These are phyloP conservation scores for Dynastes grantii DNA, from an alignment of 2,888 invertebrate genomes.

Conservation along the genomic window DNA sequence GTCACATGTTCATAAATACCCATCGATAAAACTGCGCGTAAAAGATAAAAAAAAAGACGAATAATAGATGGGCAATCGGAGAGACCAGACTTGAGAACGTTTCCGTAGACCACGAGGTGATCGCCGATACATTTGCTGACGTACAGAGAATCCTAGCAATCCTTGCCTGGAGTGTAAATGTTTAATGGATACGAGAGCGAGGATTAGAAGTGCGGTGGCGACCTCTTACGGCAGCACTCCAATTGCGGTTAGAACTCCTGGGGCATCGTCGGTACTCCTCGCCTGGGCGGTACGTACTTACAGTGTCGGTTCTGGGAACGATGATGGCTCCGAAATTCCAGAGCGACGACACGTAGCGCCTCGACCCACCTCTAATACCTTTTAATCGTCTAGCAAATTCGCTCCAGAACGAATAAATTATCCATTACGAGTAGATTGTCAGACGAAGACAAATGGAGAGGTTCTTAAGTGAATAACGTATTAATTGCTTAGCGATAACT, in stretches of 20 bases:
- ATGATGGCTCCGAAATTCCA: slow-evolving; percentile 7
- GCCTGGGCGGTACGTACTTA: slow-evolving; percentile 36
- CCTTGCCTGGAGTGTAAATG: slow-evolving; percentile 69
- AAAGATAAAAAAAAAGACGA: not conserved
- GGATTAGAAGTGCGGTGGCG: slow-evolving; percentile 66
- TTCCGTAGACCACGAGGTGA: slow-evolving; percentile 52
- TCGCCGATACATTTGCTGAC: slow-evolving; percentile 47
- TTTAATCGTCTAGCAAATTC: slow-evolving; percentile 44
- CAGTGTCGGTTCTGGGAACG: not conserved
- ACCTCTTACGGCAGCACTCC: slow-evolving; percentile 65
- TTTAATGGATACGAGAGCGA: slow-evolving; percentile 69
- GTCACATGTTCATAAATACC: too few relatives aligned
- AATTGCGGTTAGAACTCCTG: slow-evolving; percentile 64
- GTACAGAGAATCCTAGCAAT: slow-evolving; percentile 62
- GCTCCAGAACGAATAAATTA: slow-evolving; percentile 42
- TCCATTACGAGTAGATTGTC: slow-evolving; percentile 39
- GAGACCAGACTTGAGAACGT: not conserved
- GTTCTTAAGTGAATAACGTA: slow-evolving; percentile 31
- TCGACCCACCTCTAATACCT: slow-evolving; percentile 40
- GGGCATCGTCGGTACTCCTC: slow-evolving; percentile 45
- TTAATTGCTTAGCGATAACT: slow-evolving; percentile 13
- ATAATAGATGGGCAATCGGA: too few relatives aligned
- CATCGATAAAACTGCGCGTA: not conserved
- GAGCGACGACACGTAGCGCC: slow-evolving; percentile 11
- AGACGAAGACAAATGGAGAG: slow-evolving; percentile 23